Evolutionary conservation across 2,888 invertebrate species (phyloP), one percentile per base, ranked within the genome.

Genomic region (Sclerodermus sp.): DNA sequence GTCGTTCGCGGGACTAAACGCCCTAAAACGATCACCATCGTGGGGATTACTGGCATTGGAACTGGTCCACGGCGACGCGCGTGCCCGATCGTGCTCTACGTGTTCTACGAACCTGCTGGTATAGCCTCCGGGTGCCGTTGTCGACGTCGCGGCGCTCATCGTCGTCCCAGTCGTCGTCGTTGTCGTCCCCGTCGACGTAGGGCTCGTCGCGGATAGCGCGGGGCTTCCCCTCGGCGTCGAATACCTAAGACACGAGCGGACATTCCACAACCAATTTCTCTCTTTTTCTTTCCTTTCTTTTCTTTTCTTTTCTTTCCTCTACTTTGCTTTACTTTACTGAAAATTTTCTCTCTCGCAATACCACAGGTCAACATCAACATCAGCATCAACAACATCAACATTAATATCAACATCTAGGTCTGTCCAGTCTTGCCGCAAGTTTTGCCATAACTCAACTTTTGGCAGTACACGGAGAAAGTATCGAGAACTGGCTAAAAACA

Each of bases 21-120:
- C 64, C 71, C 73, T 76, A 74, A 68, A 75, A 76, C 68, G 71
- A 74, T 73, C 62, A 71, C 71, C 64, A 65, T 68, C 67, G 68
- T 71, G 69, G 73, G 75, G 66, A 64, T 76, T 72, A 74, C 67
- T 75, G 70, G 71, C 71, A 66, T 75, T 71, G 69, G 70, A 73
- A 69, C 60, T 68, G 66, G 70, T 68, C 68, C 69, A 34, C 34
- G 12, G 12, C 12, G 12, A 4, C 34, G 34, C 57, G 44, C 41
- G 49, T 54, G 56, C 49, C 45, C 55, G 60, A 55, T 48, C 55
- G 59, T 62, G 55, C 49, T 51, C 58, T 56, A 58, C 55, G 63
- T 62, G 55, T 52, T 61, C 68, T 77, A 78, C 77, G 76, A 76
- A 78, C 79, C 87, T 83, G 81, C 88, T 90, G 73, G 87, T 86